Evolutionary conservation across 2,797 vertebrate species (phyloP), one percentile per base, ranked within the genome.

Genomic region (Coracias cyanogaster): DNA sequence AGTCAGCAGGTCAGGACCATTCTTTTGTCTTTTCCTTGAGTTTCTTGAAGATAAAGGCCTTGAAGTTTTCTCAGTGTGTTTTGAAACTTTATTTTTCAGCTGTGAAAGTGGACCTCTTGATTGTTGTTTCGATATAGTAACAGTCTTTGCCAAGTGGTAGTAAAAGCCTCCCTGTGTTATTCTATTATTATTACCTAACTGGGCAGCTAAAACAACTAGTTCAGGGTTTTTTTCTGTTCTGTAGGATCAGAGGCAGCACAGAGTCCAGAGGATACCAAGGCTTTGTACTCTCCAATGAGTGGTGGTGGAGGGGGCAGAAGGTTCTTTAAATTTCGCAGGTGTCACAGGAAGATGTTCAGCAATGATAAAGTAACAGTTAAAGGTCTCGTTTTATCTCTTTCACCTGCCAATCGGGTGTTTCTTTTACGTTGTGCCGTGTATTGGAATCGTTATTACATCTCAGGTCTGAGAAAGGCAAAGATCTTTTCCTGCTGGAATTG

Each of bases 1-100:
- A 41, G 48, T 16, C 48, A 58, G 13, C 41, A 61, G 31, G 33
- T 22, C 0, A 0, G 21, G 89, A 39, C 8, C 7, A 1, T 73
- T 78, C 14, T 70, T 66, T 21, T 51, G 5, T 26, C 14, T 82
- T 9, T 64, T 93, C 31, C 28, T 77, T 10, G 3, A 5, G 7
- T 29, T 76, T 89, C 9, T 77, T 78, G 31, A 77, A 58, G 33
- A 41, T 70, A n/a, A 61, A 71, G 9, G 7, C 69, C 31, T 79
- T 1, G 2, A 58, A 29, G 25, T 65, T 72, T 87, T 87, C 29
- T 85, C 22, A 19, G 8, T 25, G 12, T 79, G 6, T 60, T 76
- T 84, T 57, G 39, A 72, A 90, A 64, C n/a, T 57, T 57, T 71
- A 3, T 65, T 86, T 76, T 72, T 62, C 15, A 2, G 6, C 37